phyloP scores from a whole-genome alignment of 1,140 invertebrate genomes.

The Plutomurus gul region DNA sequence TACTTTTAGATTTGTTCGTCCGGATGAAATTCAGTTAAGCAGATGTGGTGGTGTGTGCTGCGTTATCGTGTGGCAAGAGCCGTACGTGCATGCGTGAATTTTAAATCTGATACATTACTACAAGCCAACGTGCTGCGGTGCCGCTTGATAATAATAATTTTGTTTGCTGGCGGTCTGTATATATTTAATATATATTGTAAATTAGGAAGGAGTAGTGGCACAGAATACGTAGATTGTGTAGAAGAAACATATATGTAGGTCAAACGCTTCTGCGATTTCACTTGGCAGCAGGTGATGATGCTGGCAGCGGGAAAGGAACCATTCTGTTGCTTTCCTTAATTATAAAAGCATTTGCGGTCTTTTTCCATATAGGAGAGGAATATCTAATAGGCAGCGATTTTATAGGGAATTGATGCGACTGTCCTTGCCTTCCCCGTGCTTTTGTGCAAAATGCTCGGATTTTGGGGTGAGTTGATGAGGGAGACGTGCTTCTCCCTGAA shows the following conservation, averaged over 20 bases:
- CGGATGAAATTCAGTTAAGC: too few relatives aligned
- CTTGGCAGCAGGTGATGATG: constrained; percentile 39
- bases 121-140: too few relatives aligned
- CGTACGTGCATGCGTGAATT: too few relatives aligned
- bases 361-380: neutral
- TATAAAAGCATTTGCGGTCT: constrained; percentile 36
- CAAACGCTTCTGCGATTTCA: constrained; percentile 24
- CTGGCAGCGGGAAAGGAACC: neutral
- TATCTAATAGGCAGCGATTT: constrained; percentile 6
- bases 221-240: neutral
- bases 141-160: too few relatives aligned
- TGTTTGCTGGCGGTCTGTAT: too few relatives aligned
- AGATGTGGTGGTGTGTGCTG: too few relatives aligned
- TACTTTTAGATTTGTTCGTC: too few relatives aligned
- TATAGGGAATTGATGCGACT: too few relatives aligned
- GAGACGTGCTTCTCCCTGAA: constrained; percentile 13
- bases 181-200: neutral
- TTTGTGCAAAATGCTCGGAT: constrained; percentile 10
- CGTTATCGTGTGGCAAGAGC: too few relatives aligned
- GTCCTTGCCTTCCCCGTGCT: neutral
- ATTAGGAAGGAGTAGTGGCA: neutral
- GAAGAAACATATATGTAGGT: constrained; percentile 15
- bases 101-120: too few relatives aligned
- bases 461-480: constrained; percentile 30
- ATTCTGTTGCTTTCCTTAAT: constrained; percentile 16